These are phyloP conservation scores for Euspilapteryx auroguttella DNA, from an alignment of 2,888 invertebrate species.

Conservation along the genomic window DNA sequence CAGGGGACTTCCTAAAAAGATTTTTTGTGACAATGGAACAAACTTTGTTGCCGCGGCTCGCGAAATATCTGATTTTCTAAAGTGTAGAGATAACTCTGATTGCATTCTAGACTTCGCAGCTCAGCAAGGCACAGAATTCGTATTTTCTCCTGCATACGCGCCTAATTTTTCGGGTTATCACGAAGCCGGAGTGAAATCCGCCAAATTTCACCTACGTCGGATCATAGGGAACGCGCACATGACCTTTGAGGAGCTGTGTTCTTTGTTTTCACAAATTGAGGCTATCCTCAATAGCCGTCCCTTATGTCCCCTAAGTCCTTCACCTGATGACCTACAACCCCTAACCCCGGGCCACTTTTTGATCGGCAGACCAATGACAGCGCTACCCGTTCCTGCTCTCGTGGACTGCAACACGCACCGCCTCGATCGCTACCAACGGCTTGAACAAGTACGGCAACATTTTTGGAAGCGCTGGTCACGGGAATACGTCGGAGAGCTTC, in stretches of 20 bases:
- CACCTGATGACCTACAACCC: background rate
- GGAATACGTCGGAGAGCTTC: slow-evolving; percentile 5
- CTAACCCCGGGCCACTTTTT: background rate
- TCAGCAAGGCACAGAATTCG: background rate
- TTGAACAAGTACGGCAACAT: slow-evolving; percentile 5
- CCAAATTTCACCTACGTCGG: no score
- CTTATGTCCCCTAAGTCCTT: background rate
- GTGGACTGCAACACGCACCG: slow-evolving; percentile 1
- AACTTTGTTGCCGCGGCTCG: background rate
- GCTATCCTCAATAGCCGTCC: background rate
- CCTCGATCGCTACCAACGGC: background rate
- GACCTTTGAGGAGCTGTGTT: no score
- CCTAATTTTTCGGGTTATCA: no score
- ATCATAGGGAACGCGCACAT: no score
- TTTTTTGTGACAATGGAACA: background rate
- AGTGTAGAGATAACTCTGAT: background rate
- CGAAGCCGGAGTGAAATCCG: no score
- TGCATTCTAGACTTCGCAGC: background rate
- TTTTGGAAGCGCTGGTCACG: slow-evolving; percentile 4
- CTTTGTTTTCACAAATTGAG: no score
- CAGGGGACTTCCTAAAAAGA: background rate
- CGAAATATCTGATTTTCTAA: background rate
- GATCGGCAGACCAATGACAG: background rate
- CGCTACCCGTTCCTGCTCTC: background rate
- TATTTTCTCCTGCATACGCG: no score